A percentile compares a stretch with the other conserved stretches of the same genome.
Conservation (phyloP, 2,888 invertebrate species). For the Drosophila neotestacea region DNA sequence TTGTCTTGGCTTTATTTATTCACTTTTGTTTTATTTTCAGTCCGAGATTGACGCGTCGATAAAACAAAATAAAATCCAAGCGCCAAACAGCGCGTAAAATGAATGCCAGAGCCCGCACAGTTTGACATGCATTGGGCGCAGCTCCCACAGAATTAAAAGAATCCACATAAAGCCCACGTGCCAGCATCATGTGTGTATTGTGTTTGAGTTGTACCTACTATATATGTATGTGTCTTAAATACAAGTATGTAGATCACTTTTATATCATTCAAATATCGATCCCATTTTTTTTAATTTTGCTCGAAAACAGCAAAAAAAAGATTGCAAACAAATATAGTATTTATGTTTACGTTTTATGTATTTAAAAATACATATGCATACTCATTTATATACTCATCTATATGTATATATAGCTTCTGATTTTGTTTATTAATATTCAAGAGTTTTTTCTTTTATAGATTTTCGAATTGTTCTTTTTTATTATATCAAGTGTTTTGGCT, state of each 20-base stretch:
- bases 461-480: not conserved
- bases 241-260: conserved; percentile 6
- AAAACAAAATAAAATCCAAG: conserved; percentile 44
- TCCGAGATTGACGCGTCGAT: conserved; percentile 71
- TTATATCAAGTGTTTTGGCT: not conserved
- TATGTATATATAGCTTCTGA: too few relatives aligned
- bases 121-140: conserved; percentile 53
- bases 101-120: conserved; percentile 39
- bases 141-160: conserved; percentile 5
- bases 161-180: conserved; percentile 43
- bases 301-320: not conserved
- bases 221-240: not conserved
- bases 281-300: not conserved
- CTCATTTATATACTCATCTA: not conserved
- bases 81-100: conserved; percentile 57
- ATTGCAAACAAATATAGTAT: not conserved
- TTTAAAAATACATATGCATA: not conserved
- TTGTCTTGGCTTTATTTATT: conserved; percentile 18
- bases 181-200: not conserved
- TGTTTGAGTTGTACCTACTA: not conserved
- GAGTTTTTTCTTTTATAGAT: too few relatives aligned
- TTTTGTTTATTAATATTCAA: not conserved
- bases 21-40: conserved; percentile 33
- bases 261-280: not conserved
- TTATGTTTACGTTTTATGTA: not conserved